Evolutionary conservation across 2,797 vertebrate genomes (phyloP), one percentile per base, ranked within the genome.

Genomic region (Pseudochirops corinnae): DNA sequence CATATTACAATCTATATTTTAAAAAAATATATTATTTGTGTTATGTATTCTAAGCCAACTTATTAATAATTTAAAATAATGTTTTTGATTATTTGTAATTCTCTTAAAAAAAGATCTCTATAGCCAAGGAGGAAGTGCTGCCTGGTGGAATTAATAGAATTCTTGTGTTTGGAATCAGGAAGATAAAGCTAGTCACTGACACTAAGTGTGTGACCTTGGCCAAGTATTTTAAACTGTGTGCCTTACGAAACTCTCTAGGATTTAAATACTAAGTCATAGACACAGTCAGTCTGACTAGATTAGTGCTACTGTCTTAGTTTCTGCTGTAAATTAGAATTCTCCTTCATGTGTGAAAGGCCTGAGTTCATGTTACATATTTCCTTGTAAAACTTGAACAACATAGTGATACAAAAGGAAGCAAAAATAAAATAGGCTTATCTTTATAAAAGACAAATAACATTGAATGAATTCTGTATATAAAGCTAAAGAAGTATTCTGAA

Each of bases 291-390:
- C 33, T 67, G 50, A 94, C 24, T 56, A 90, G 18, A 31, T 62
- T 96, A 67, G 33, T 67, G 95, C 96, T 93, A 90, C 56, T 96
- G 29, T 31, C 2, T 55, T 95, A 56, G 11, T 96, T 92, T 95
- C 12, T 57, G 58, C 39, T 94, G 31, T 93, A 56, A 94, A 93
- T 50, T 94, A 16, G 31, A 94, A 94, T 93, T 82, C n/a, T 5
- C 62, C 33, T 67, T 95, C 5, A 28, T 26, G 11, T 57, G n/a
- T 93, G 57, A 94, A 95, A 94, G 2, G 2, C 94, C 74, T 24
- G 91, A 92, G 6, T 57, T 67, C 91, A 60, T 92, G 82, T 1
- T 57, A 93, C 93, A 74, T 24, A 55, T 92, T 93, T 94, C 91
- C 31, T 94, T 87, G 90, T 50, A 26, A 58, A 87, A 94, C 7